phyloP scores from a whole-genome alignment of 2,888 invertebrate species.

The Maniola hyperantus region DNA sequence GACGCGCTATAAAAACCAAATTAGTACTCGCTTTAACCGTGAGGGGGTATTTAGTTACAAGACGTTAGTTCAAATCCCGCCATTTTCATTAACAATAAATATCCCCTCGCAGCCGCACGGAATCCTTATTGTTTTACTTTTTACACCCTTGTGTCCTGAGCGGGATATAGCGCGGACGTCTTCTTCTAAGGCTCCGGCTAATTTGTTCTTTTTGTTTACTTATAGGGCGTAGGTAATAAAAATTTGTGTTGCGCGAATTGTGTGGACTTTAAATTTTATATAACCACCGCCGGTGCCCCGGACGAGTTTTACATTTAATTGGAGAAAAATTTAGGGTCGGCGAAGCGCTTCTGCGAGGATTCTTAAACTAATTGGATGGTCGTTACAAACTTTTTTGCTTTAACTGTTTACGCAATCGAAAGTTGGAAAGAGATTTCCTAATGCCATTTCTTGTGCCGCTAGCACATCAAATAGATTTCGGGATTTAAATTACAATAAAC shows the following conservation, averaged over 20 bases:
- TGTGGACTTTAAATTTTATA: slow-evolving; percentile 82
- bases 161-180: slow-evolving; percentile 67
- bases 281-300: slow-evolving; percentile 71
- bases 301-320: slow-evolving; percentile 81
- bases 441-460: slow-evolving; percentile 12
- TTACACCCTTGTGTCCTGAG: slow-evolving; percentile 81
- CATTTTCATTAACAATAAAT: slow-evolving; percentile 84
- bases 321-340: slow-evolving; percentile 78
- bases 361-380: slow-evolving; percentile 80
- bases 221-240: slow-evolving; percentile 78
- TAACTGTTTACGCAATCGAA: slow-evolving; percentile 68
- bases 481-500: slow-evolving; percentile 24
- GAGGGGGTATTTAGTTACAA: slow-evolving; percentile 83
- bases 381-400: slow-evolving; percentile 76
- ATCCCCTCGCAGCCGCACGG: slow-evolving; percentile 78
- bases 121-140: slow-evolving; percentile 83
- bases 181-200: slow-evolving; percentile 69
- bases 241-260: slow-evolving; percentile 82
- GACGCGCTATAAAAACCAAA: slow-evolving; percentile 83
- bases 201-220: slow-evolving; percentile 81
- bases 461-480: slow-evolving; percentile 24
- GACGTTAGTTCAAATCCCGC: slow-evolving; percentile 83
- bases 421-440: slow-evolving; percentile 37
- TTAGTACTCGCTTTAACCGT: slow-evolving; percentile 83
- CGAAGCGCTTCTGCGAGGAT: slow-evolving; percentile 78